Conservation (phyloP, 2,888 invertebrate species). For the Xestoiulus laeticollis region DNA sequence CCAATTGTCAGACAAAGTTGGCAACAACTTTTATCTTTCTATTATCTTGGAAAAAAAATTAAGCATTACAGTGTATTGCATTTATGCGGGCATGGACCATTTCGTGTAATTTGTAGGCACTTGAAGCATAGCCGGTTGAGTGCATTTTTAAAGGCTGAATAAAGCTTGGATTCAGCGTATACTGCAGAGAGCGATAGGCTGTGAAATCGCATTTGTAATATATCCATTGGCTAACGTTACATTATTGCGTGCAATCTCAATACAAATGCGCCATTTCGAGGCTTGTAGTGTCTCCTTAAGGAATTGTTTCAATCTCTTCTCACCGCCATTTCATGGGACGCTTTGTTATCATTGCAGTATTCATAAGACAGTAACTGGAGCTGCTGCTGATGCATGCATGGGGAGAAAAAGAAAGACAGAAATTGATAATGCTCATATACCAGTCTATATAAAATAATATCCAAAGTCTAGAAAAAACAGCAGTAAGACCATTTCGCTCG, state of each 20-base stretch:
- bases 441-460: conserved; percentile 44
- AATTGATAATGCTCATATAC: not conserved
- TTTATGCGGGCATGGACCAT: not conserved
- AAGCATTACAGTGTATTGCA: not conserved
- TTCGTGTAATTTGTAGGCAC: not conserved
- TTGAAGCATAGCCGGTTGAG: not conserved
- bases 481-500: not conserved
- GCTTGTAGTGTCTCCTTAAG: conserved; percentile 34
- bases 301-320: conserved; percentile 38
- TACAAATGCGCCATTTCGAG: conserved; percentile 4
- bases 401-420: not conserved
- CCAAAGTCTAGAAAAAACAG: not conserved
- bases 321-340: conserved; percentile 7
- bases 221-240: conserved; percentile 26
- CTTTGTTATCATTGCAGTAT: conserved; percentile 38
- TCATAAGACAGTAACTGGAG: conserved; percentile 31
- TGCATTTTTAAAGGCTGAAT: not conserved
- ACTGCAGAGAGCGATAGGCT: not conserved
- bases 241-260: conserved; percentile 5
- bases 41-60: not conserved
- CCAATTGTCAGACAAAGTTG: not conserved
- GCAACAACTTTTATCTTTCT: conserved; percentile 15
- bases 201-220: conserved; percentile 18
- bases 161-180: not conserved
- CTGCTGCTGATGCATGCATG: conserved; percentile 12